Evolutionary conservation across 2,113 vertebrate species (phyloP), one percentile per base, ranked within the genome.

Genomic region (Mus spicilegus): DNA sequence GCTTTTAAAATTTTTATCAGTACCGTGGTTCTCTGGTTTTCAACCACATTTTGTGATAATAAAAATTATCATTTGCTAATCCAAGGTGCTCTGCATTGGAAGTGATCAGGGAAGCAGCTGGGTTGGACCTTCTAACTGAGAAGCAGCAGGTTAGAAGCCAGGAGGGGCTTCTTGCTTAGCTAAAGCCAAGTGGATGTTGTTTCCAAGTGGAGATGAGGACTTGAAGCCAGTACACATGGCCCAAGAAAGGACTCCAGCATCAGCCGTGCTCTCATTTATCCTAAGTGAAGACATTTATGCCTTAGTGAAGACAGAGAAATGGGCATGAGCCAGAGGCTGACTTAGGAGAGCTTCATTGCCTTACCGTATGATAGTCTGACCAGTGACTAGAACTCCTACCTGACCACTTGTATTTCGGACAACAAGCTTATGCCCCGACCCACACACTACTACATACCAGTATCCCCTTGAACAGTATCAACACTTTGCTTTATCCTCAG

Each of bases 181-280:
- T 95, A 69, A 89, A 95, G 88, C 80, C 70, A 92, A 95, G 42
- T 42, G 42, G 42, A 72, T 87, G 87, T 87, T 58, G 80, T 33
- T 97, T 96, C 94, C 77, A 95, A 65, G 69, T 61, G 81, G 92
- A 95, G 89, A 96, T 72, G 90, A 93, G 76, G 92, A 96, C 73
- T 90, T 24, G 67, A 90, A 81, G 58, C 89, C 19, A 0, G 80
- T 51, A 51, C 90, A 96, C 89, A 89, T 94, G 96, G 94, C 94
- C 81, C 81, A 92, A 92, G 76, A 81, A 96, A 84, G 33, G 67
- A 90, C 76, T 96, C 90, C 88, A 95, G 95, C 2, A 92, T 69
- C 80, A 36, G 75, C 72, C 67, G n/a, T 30, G 54, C 82, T 93
- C 88, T 90, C 92, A 80, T 96, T 96, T 78, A 94, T 89, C 81